Base-by-base conservation (phyloP, 2,113 vertebrate genomes). In the Cavia aperea region DNA sequence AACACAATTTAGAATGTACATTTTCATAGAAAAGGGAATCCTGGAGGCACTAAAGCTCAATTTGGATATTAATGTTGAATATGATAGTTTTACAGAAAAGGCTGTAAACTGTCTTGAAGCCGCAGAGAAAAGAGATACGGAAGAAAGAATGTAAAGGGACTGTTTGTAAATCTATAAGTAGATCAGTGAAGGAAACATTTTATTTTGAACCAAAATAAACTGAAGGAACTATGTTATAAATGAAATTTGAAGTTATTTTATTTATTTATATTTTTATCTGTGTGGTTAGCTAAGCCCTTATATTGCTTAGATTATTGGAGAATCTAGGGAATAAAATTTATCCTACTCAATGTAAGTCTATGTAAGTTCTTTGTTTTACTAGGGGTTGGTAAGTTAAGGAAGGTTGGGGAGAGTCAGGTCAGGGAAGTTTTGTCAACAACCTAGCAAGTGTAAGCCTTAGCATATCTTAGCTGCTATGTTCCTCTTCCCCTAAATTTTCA, bases 221-320 rank as follows among this genome's bases (percentile, higher is more conserved):
- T 84, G 87, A 93, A 94, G 81, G 6, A 86, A 36, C 39, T n/a
- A 49, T n/a, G 46, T 85, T 84, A 19, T 58, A 87, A 93, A 89
- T 90, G 70, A 39, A 58, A 39, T 87, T 73, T 90, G 60, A 21
- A 70, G 54, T 94, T 90, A 68, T 21, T 51, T 93, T 83, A 43
- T n/a, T 91, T n/a, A 56, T 56, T 56, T 68, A 66, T 62, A 31
- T 73, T 73, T 49, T 92, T 83, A 86, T 81, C 12, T 88, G 88
- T 43, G 60, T 90, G 62, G 54, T 58, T 91, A 81, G 63, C 4
- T 86, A 49, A 95, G 7, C 4, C 21, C 10, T 39, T 4, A 15
- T 86, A 36, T 12, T 81, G 0, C 13, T 79, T 58, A 46, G 36
- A 15, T 83, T 88, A 83, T 49, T 24, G 54, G 21, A 77, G 23